Conservation (phyloP, 2,888 invertebrate genomes). For the Napeogenes inachia region DNA sequence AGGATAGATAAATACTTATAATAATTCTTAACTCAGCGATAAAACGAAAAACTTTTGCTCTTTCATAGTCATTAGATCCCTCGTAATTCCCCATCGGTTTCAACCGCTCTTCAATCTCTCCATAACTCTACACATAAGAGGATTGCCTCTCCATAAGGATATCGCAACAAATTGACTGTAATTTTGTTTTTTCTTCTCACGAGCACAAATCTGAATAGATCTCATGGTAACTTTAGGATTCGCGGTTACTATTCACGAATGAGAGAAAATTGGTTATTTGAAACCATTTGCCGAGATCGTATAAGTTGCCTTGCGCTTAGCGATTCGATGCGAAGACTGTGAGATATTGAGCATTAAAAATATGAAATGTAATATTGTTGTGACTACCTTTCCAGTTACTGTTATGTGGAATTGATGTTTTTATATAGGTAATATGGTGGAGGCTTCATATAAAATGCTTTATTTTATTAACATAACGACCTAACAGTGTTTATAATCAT, state of each 20-base stretch:
- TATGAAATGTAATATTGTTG: neutral
- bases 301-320: constrained; percentile 39
- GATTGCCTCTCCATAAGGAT: constrained; percentile 69
- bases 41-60: constrained; percentile 60
- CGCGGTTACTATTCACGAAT: constrained; percentile 59
- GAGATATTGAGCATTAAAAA: neutral
- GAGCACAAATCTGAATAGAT: constrained; percentile 57
- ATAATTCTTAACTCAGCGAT: constrained; percentile 46
- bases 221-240: constrained; percentile 45
- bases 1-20: constrained; percentile 45
- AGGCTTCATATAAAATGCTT: no score
- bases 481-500: no score
- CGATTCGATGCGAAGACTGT: no score
- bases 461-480: no score
- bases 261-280: constrained; percentile 64
- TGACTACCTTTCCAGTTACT: neutral
- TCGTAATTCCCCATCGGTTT: constrained; percentile 43
- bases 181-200: constrained; percentile 73
- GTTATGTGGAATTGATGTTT: no score
- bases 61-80: constrained; percentile 59
- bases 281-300: constrained; percentile 49
- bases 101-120: constrained; percentile 40
- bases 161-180: constrained; percentile 70
- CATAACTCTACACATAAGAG: constrained; percentile 58
- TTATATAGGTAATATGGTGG: no score